These are phyloP conservation scores for Nineta flava DNA, from an alignment of 2,888 invertebrate genomes.

Conservation along the genomic window DNA sequence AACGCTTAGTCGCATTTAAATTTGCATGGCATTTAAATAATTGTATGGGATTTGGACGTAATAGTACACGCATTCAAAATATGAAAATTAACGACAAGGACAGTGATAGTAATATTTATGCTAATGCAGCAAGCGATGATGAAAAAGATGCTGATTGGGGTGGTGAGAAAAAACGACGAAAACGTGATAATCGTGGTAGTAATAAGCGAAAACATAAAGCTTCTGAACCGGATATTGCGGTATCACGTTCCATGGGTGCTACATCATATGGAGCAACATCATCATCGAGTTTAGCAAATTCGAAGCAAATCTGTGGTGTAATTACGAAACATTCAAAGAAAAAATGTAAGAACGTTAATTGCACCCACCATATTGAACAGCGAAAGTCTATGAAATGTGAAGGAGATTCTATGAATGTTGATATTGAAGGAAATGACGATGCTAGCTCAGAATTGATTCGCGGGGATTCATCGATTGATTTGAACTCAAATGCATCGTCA, in stretches of 20 bases:
- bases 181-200: constrained; percentile 1
- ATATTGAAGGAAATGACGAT: constrained; percentile 4
- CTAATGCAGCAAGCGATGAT: constrained; percentile 3
- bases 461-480: neutral
- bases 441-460: neutral
- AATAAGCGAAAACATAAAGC: constrained; percentile 2
- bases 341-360: constrained; percentile 2
- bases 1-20: neutral
- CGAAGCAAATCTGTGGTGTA: constrained; percentile 3
- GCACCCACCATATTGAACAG: constrained; percentile 2
- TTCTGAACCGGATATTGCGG: neutral
- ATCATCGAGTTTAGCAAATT: neutral
- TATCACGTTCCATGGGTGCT: neutral
- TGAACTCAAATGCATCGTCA: constrained; percentile 1
- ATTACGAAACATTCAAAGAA: constrained; percentile 5
- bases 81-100: constrained; percentile 4
- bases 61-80: constrained; percentile 4
- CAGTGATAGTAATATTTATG: neutral
- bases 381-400: constrained; percentile 1
- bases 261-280: neutral
- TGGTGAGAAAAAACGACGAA: constrained; percentile 6
- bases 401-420: neutral
- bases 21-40: constrained; percentile 3
- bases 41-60: constrained; percentile 6
- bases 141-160: constrained; percentile 7